These are phyloP conservation scores for Antedon mediterranea DNA, from an alignment of 53 echinoderm and acorn worm genomes.

Conservation along the genomic window DNA sequence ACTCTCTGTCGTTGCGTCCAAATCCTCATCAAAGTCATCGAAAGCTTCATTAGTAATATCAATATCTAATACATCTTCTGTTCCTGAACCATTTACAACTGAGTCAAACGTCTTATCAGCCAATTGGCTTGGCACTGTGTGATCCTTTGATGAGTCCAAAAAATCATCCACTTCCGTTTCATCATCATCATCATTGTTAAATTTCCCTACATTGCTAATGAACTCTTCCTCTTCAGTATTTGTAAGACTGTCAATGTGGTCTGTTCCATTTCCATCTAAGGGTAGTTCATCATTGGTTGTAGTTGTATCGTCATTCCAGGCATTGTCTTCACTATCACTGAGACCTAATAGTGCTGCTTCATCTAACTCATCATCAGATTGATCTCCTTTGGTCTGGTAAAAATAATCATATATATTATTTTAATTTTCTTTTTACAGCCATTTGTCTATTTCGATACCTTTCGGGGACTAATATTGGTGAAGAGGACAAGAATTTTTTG, in stretches of 20 bases:
- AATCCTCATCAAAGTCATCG: slow-evolving; percentile 21
- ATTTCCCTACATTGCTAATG: background rate
- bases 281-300: background rate
- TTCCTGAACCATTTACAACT: background rate
- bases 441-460: too few species aligned
- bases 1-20: slow-evolving; percentile 1
- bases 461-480: too few species aligned
- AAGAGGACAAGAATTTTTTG: too few species aligned
- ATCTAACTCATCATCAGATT: slow-evolving; percentile 68
- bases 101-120: background rate
- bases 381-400: slow-evolving; percentile 13
- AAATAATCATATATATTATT: too few species aligned
- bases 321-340: slow-evolving; percentile 62
- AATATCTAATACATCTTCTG: slow-evolving; percentile 42
- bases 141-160: background rate
- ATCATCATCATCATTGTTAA: slow-evolving; percentile 1
- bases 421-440: too few species aligned
- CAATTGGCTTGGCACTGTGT: background rate
- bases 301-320: background rate
- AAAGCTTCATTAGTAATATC: slow-evolving; percentile 39
- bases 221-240: slow-evolving; percentile 10
- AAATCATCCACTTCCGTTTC: slow-evolving; percentile 10
- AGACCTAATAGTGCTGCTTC: slow-evolving; percentile 79
- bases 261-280: background rate
- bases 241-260: background rate